Percentiles rank a stretch among this genome's conserved stretches.
phyloP scores from a whole-genome alignment of 2,113 vertebrate genomes.

The Sylvia atricapilla region DNA sequence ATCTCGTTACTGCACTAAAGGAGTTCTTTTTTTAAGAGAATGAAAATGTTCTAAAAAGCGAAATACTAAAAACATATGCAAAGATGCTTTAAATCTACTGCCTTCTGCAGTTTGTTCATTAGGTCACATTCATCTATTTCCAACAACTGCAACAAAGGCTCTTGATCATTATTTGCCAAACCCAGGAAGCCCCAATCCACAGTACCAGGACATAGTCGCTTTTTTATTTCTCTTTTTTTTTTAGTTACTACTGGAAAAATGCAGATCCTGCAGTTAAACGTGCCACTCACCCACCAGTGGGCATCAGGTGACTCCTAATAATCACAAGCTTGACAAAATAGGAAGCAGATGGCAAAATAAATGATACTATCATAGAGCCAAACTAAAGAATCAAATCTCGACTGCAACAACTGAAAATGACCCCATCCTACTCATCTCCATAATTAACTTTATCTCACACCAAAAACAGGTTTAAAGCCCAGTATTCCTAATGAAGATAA shows the following conservation, averaged over 20 bases:
- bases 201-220: neutral
- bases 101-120: neutral
- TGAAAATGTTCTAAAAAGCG: neutral
- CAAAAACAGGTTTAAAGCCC: conserved; percentile 2
- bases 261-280: neutral
- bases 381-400: conserved; percentile 35
- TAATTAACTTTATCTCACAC: neutral
- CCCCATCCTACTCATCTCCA: conserved; percentile 16
- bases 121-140: neutral
- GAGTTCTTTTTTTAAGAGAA: neutral
- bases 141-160: neutral
- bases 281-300: neutral
- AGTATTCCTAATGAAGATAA: neutral
- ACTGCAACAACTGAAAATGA: conserved; percentile 55
- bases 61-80: neutral
- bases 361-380: neutral
- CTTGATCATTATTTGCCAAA: neutral
- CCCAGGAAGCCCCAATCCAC: neutral
- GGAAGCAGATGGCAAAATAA: conserved; percentile 39
- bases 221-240: neutral
- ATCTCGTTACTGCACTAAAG: neutral
- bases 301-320: conserved; percentile 8
- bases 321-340: conserved; percentile 12
- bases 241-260: neutral
- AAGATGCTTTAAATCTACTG: neutral